Evolutionary conservation across 2,113 vertebrate species (phyloP), one percentile per base, ranked within the genome.

Genomic region (Pterocles orientalis): DNA sequence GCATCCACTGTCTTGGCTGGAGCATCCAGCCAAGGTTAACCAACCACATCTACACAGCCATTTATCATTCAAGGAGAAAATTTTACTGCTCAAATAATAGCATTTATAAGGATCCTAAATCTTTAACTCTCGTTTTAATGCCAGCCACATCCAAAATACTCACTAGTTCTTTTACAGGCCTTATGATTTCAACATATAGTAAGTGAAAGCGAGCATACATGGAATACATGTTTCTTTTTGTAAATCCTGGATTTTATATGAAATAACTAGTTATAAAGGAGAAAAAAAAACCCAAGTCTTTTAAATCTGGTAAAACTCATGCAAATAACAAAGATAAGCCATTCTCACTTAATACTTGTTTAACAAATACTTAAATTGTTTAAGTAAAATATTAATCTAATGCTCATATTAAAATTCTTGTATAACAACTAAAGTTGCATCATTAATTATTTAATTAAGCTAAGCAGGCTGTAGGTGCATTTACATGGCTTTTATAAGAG

Each of bases 11-110:
- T 41, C 39, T 41, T 41, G 39, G 39, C 39, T 41, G 39, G 39
- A 41, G 39, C 39, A 41, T 41, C 39, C 39, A 41, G 39, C 39
- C 11, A 41, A 41, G 39, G 39, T 41, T 41, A 41, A 41, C 12
- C 39, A 10, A 41, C 39, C 39, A 41, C 39, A 41, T 41, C 41
- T 41, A 34, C 3, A 3, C 48, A 75, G 62, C 4, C 9, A 81
- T 68, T 75, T 73, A 51, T 43, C 87, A 54, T 88, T 93, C 56
- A 96, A 94, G 58, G 7, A 84, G 36, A 7, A 88, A 92, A 95
- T 84, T 66, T 57, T 64, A 71, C 18, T 56, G 26, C 47, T 90
- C 23, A 93, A 78, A 64, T 58, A 62, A 77, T 6, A 73, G 12
- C 21, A 83, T 86, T 90, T 88, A 13, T 41, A 93, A 62, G 33